phyloP scores from a whole-genome alignment of 1,140 invertebrate species.

The Drosophila kanapiae region DNA sequence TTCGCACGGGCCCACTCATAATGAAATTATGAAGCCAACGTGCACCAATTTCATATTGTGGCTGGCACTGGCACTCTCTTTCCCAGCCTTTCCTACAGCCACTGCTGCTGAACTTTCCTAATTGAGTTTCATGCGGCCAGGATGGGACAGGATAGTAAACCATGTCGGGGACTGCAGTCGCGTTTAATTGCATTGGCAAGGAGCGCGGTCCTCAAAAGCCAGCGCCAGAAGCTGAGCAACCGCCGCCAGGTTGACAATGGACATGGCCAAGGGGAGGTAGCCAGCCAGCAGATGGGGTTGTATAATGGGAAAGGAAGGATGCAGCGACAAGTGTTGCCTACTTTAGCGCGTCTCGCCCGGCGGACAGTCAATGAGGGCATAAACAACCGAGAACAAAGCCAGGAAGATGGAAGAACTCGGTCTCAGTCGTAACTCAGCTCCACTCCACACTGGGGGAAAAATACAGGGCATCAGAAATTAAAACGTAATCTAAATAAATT shows the following conservation, averaged over 20 bases:
- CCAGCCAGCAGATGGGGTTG: background rate
- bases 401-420: conserved; percentile 9
- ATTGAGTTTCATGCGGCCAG: conserved; percentile 71
- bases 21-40: conserved; percentile 80
- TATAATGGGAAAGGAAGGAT: conserved; percentile 4
- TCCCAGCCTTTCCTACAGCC: background rate
- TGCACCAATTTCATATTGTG: conserved; percentile 78
- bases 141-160: conserved; percentile 42
- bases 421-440: conserved; percentile 12
- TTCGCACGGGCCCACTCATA: conserved; percentile 63
- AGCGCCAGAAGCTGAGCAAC: conserved; percentile 31
- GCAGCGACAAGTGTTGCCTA: conserved; percentile 47
- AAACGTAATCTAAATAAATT: background rate
- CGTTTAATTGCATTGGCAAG: conserved; percentile 78
- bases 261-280: conserved; percentile 8
- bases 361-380: conserved; percentile 43
- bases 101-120: conserved; percentile 58
- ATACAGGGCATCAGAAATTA: background rate
- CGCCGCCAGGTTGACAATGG: conserved; percentile 39
- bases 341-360: conserved; percentile 19
- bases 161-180: conserved; percentile 50
- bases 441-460: conserved; percentile 12
- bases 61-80: conserved; percentile 12
- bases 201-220: conserved; percentile 54
- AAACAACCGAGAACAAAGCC: conserved; percentile 26